Evolutionary conservation across 2,888 invertebrate genomes (phyloP).

Genomic region (Trissolcus brochymenae): DNA sequence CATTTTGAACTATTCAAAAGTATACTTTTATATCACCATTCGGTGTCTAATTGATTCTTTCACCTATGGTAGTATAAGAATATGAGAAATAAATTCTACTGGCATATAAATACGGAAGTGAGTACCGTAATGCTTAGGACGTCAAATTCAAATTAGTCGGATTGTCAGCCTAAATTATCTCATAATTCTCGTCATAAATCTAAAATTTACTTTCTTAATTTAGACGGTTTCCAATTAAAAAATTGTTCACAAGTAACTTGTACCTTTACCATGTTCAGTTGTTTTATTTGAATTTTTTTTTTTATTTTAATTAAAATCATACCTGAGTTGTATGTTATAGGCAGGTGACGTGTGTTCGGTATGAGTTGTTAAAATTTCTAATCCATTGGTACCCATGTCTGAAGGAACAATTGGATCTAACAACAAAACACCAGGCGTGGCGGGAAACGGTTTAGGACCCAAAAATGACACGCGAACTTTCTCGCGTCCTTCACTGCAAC

Average conservation of each 20-base stretch:
- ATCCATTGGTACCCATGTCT: constrained; percentile 70
- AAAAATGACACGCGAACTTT: constrained; percentile 74
- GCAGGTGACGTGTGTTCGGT: constrained; percentile 74
- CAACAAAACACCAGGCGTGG: constrained; percentile 74
- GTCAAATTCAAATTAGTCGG: no score
- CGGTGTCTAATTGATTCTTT: no score
- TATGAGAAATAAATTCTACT: no score
- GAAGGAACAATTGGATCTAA: constrained; percentile 71
- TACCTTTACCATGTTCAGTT: neutral
- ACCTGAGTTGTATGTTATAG: constrained; percentile 75
- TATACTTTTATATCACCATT: no score
- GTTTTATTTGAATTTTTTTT: no score
- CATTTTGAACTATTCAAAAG: no score
- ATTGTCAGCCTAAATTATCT: no score
- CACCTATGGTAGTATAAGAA: no score
- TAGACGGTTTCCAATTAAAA: neutral
- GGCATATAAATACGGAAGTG: no score
- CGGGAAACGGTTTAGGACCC: constrained; percentile 73
- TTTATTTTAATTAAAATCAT: constrained; percentile 21
- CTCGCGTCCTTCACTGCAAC: constrained; percentile 74
- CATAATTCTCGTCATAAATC: no score
- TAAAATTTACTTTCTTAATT: neutral
- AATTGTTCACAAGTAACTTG: neutral
- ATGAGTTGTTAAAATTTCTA: constrained; percentile 74
- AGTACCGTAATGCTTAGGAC: no score